These are phyloP conservation scores for Cyaniris semiargus DNA, from an alignment of 2,888 invertebrate genomes.

Conservation along the genomic window DNA sequence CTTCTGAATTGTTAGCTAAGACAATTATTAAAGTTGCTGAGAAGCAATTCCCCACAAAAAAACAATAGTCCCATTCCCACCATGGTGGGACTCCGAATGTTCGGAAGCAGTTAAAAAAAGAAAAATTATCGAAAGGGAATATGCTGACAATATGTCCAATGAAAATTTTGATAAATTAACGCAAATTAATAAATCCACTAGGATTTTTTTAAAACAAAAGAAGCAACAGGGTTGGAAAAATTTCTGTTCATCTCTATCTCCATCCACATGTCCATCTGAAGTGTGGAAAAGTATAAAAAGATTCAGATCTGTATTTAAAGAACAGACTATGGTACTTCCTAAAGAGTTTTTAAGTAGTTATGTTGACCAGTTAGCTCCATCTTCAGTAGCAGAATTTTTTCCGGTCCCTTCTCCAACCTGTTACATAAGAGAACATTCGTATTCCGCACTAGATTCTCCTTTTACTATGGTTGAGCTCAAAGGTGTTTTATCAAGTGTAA, in stretches of 20 bases:
- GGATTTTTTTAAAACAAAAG: no score
- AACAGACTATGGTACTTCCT: not conserved
- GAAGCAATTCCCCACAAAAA: not conserved
- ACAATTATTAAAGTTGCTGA: not conserved
- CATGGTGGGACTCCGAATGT: not conserved
- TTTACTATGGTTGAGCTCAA: no score
- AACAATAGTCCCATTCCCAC: not conserved
- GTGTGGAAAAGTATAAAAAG: not conserved
- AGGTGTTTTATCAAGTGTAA: not conserved
- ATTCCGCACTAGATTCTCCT: no score
- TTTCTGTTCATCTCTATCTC: no score
- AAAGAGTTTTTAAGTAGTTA: not conserved
- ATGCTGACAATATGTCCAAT: no score
- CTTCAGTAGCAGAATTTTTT: not conserved
- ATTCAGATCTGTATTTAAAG: not conserved
- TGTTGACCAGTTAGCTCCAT: not conserved
- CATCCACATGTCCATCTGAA: no score
- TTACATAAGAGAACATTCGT: no score
- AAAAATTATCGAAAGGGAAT: not conserved
- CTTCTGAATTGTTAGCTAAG: conserved; percentile 2
- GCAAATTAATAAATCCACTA: no score
- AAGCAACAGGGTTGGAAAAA: no score
- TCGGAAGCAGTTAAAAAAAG: not conserved
- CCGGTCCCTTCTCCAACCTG: not conserved
- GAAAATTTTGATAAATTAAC: no score